Evolutionary conservation across 2,797 vertebrate species (phyloP).

Genomic region (Gobio occitaniae): DNA sequence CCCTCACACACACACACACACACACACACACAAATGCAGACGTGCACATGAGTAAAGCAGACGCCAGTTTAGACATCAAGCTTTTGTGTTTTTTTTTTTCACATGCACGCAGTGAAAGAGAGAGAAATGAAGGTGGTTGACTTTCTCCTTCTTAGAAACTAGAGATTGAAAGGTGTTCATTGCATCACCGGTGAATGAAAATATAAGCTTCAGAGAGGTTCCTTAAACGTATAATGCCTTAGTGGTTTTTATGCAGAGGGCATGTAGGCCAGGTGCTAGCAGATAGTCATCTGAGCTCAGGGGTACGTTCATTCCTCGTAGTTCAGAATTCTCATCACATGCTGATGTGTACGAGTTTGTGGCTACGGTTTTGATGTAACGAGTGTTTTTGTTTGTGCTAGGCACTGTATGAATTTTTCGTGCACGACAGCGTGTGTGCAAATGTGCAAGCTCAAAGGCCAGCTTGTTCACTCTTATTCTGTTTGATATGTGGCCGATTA

Average conservation of each 20-base stretch:
- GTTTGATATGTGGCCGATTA: constrained; percentile 20
- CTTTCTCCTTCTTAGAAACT: constrained; percentile 22
- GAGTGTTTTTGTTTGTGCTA: constrained; percentile 20
- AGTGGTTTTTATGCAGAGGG: constrained; percentile 21
- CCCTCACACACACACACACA: constrained; percentile 12
- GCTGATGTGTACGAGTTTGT: constrained; percentile 25
- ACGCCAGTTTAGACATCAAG: constrained; percentile 52
- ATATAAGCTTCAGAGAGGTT: constrained; percentile 21
- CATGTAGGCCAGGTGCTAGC: constrained; percentile 51
- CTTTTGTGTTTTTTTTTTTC: constrained; percentile 32
- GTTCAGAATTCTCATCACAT: constrained; percentile 39
- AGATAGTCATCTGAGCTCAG: constrained; percentile 46
- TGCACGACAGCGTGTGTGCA: background rate
- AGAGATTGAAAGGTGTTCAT: constrained; percentile 22
- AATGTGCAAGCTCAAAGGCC: constrained; percentile 21
- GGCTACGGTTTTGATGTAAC: constrained; percentile 38
- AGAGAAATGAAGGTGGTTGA: constrained; percentile 19
- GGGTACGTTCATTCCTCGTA: constrained; percentile 37
- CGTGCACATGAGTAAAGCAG: constrained; percentile 13
- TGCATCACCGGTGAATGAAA: constrained; percentile 41
- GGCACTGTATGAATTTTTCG: background rate
- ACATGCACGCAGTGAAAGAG: background rate
- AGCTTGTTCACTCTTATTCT: constrained; percentile 4
- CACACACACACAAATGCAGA: constrained; percentile 31
- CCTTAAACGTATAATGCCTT: constrained; percentile 36